Base-by-base conservation (phyloP, 2,888 invertebrate species). In the Agrotis clavis region DNA sequence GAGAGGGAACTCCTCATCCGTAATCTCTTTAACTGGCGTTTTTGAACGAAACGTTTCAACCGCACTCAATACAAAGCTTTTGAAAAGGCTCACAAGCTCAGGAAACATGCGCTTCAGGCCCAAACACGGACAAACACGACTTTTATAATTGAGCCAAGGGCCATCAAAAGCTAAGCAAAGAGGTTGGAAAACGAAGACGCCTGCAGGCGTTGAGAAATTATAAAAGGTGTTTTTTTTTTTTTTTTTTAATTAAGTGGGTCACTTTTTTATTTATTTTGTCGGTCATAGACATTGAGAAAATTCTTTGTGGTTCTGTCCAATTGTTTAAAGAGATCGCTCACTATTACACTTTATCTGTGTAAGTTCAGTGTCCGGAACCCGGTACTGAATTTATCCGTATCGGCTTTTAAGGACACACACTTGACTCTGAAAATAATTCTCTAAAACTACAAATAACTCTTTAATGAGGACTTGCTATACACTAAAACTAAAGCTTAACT, bases 21-120 rank as follows among this genome's bases (percentile, higher is more conserved):
- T 88, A 89, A 90, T 88, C 87, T 89, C 81, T 85, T 88, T 87
- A 83, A 87, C 83, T 87, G 83, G 84, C 86, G 84, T 88, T 89
- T 88, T 89, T 87, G 86, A 84, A 81, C 81, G 82, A 75, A 83
- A 83, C 86, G 83, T 88, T 83, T 83, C 79, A 82, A 85, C 86
- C 85, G 84, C 87, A 85, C 90, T 88, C 88, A 87, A 89, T 89
- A 83, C 80, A 67, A 47, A 72, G 81, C 81, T 75, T 86, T 86
- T 85, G 73, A 82, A 83, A 86, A 81, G 82, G 70, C 56, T 86
- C 85, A 81, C 76, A 83, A 73, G 67, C 68, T 71, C 74, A 68
- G 66, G 67, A 74, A 77, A 80, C 82, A 81, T 62, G 68, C 67
- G 65, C 67, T 78, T 19, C 62, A 75, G 74, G 72, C 79, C 85